Base-by-base conservation (phyloP, 2,888 invertebrate species). In the Exephanes ischioxanthus region DNA sequence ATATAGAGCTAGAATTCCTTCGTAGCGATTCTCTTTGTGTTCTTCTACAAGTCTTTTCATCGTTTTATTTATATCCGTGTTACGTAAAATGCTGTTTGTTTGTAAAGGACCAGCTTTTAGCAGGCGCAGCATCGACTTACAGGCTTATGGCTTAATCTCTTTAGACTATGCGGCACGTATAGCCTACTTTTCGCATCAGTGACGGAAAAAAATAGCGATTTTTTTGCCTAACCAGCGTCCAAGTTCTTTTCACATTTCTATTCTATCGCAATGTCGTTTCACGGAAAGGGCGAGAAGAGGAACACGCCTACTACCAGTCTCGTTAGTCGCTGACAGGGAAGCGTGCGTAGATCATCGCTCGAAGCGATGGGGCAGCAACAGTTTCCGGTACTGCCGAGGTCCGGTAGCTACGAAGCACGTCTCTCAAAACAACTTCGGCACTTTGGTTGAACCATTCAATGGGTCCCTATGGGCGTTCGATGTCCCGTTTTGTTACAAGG, bases 271-370 rank as follows among this genome's bases (percentile, higher is more conserved):
- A 51, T 16, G 61, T 76, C 66, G 48, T 66, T 77, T 67, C 26
- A 67, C 61, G 53, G n/a, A 77, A 76, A 77, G 71, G 37, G 70
- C 53, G 63, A 76, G 80, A 61, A 58, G 33, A 76, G 53, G 26
- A 80, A 83, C 76, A 73, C 80, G 76, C 85, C 85, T 71, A 78
- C 53, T 71, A n/a, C 53, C 37, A 66, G 51, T 67, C 67, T 77
- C 67, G 77, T 77, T 77, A 77, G 55, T 26, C 77, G 85, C 63
- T 73, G 85, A 85, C 85, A 85, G 73, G 51, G 73, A 61, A 53
- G 67, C 53, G 70, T 72, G 76, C 75, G 78, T 77, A 73, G 83
- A 83, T 85, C 85, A 83, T 83, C 58, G 80, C 37, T 77, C 61
- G 19, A 77, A 83, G 73, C 67, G 71, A 48, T 53, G 67, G 76